Evolutionary conservation across 2,888 invertebrate genomes (phyloP), one percentile per base, ranked within the genome.

Genomic region (Dicyrtomina minuta): DNA sequence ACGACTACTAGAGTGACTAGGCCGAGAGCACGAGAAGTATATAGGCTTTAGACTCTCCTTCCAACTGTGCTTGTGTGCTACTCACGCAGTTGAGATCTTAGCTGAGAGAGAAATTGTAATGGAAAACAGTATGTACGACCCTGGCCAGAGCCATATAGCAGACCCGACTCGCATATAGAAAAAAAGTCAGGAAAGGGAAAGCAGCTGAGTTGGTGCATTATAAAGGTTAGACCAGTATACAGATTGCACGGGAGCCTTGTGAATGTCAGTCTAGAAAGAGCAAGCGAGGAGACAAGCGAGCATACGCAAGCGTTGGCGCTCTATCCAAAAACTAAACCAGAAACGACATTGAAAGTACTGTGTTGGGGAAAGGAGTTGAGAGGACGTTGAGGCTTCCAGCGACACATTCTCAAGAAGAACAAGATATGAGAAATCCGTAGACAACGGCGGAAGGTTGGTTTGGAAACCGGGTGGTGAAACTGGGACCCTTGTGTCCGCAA

Each of bases 231-330:
- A 33, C 33, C 33, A 33, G 33, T 33, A 33, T 33, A 33, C 33
- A 33, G 33, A 33, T 33, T 5, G 33, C 4, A 33, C 17, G 46
- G 4, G 46, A n/a, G 46, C 17, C n/a, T 12, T 4, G 5, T 46
- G 46, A 17, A 17, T 46, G 15, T 15, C 43, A 20, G 20, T 15
- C 22, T 22, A n/a, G 20, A 62, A 33, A 62, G 27, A 51, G 27
- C 26, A 46, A 62, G 62, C 26, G 61, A 62, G 58, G 62, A 51
- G 62, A 60, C 8, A 49, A 62, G 51, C 33, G 39, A 62, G 62
- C 62, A 62, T 62, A 62, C 62, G 62, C 62, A 62, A 62, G 62
- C 62, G 62, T 62, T 62, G 46, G 46, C 49, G 17, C 46, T 44
- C 46, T 15, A 22, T 20, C 6, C 17, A 49, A 49, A 5, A 22